Conservation (phyloP, 2,113 vertebrate species). For the Corynorhinus townsendii region DNA sequence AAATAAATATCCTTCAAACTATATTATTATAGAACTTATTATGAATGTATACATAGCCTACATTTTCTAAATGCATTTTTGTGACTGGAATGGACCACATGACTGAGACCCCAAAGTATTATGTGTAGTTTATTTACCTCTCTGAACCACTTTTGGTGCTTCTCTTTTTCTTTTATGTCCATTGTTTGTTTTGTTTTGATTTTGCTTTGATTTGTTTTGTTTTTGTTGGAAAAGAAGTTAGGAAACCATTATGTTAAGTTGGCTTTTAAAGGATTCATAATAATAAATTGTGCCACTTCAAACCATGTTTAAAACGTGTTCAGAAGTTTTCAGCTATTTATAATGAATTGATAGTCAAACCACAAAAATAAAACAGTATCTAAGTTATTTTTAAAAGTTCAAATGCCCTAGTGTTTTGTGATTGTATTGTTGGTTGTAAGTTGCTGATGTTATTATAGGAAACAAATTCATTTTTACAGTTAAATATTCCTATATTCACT, state of each 20-base stretch:
- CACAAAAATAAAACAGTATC: neutral
- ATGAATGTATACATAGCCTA: neutral
- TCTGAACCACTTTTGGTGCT: neutral
- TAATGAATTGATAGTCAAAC: neutral
- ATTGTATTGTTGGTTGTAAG: neutral
- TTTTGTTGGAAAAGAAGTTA: slow-evolving; percentile 16
- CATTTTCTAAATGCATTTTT: slow-evolving; percentile 5
- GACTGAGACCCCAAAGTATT: neutral
- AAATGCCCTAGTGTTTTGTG: neutral
- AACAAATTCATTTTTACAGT: slow-evolving; percentile 25
- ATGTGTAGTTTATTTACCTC: slow-evolving; percentile 23
- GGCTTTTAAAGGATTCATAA: slow-evolving; percentile 41
- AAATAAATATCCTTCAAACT: neutral
- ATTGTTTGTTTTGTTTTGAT: slow-evolving; percentile 43
- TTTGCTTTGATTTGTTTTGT: slow-evolving; percentile 33
- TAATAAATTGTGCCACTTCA: slow-evolving; percentile 44
- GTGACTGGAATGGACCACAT: neutral
- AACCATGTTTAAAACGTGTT: slow-evolving; percentile 36
- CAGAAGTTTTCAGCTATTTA: slow-evolving; percentile 20
- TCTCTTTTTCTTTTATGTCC: neutral
- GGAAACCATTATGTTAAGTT: slow-evolving; percentile 35
- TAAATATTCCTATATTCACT: neutral
- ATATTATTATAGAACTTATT: neutral
- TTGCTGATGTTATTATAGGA: neutral
- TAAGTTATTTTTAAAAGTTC: slow-evolving; percentile 51